Percentiles rank a stretch among this genome's conserved stretches.
phyloP scores from a whole-genome alignment of 2,797 vertebrate genomes.

The Ceryle rudis region DNA sequence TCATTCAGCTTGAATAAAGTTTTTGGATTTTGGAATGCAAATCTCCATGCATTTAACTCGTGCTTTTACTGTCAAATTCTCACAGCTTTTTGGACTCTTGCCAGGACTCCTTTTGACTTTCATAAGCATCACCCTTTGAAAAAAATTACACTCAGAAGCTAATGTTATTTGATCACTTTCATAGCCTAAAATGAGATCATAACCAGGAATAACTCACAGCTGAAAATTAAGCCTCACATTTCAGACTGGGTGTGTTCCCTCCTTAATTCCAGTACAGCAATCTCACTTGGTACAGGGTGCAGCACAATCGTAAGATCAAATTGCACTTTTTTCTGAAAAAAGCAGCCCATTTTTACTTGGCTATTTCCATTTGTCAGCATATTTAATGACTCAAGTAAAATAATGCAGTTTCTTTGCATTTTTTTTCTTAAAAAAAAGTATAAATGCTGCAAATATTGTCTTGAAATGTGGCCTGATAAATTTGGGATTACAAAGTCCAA shows the following conservation, averaged over 20 bases:
- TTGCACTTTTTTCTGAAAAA: not conserved
- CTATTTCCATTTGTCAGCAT: not conserved
- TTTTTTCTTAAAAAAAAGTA: not conserved
- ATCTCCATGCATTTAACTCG: not conserved
- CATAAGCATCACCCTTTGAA: constrained; percentile 23
- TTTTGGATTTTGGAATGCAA: constrained; percentile 11
- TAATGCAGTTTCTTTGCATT: not conserved
- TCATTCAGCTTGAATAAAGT: not conserved
- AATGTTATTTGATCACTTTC: constrained; percentile 52
- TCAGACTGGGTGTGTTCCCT: constrained; percentile 64
- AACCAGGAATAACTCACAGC: constrained; percentile 72
- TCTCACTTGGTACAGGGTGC: constrained; percentile 2
- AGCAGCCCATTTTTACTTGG: not conserved
- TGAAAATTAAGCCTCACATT: constrained; percentile 68
- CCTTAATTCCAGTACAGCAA: constrained; percentile 43
- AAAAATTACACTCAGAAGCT: constrained; percentile 9
- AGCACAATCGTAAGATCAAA: not conserved
- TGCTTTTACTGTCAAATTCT: constrained; percentile 48
- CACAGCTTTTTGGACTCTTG: constrained; percentile 2
- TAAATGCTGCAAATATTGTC: not conserved
- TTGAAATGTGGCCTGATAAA: not conserved
- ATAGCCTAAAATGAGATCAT: constrained; percentile 73
- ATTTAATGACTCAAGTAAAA: not conserved
- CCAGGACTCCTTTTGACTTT: constrained; percentile 39
- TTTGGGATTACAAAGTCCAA: not conserved